phyloP scores from a whole-genome alignment of 2,888 invertebrate genomes.

The Stenichneumon culpator region DNA sequence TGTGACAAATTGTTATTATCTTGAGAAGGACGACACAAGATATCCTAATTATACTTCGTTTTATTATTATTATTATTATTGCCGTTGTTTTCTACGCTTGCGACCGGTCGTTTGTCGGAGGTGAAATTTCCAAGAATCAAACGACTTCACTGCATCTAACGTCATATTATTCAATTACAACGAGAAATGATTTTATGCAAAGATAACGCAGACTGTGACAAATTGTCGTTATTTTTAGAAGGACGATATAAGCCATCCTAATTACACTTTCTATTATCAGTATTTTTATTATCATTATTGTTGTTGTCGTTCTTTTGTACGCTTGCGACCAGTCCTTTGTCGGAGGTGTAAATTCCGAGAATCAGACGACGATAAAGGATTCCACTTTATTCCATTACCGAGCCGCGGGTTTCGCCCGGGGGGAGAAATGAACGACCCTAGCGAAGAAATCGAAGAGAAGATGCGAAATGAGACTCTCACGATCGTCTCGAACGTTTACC shows the following conservation, averaged over 20 bases:
- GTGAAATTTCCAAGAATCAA: background rate
- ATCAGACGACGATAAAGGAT: background rate
- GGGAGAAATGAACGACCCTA: background rate
- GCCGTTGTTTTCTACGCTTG: too few species aligned
- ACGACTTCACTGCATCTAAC: background rate
- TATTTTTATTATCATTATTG: too few species aligned
- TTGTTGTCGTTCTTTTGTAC: too few species aligned
- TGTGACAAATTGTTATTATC: conserved; percentile 46
- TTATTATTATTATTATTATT: too few species aligned
- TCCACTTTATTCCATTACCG: background rate
- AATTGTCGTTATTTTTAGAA: conserved; percentile 37
- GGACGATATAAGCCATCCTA: background rate
- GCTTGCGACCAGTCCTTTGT: background rate
- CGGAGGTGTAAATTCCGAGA: background rate
- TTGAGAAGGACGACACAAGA: background rate
- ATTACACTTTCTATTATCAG: too few species aligned
- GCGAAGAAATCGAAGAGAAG: background rate
- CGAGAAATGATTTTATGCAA: conserved; percentile 4
- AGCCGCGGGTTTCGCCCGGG: background rate
- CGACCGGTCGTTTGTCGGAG: too few species aligned
- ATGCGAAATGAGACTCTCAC: background rate
- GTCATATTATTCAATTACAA: conserved; percentile 1
- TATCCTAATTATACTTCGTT: background rate
- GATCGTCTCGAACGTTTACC: background rate
- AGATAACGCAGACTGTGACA: conserved; percentile 30